phyloP scores from a whole-genome alignment of 2,888 invertebrate genomes.

The Exocentrus adspersus region DNA sequence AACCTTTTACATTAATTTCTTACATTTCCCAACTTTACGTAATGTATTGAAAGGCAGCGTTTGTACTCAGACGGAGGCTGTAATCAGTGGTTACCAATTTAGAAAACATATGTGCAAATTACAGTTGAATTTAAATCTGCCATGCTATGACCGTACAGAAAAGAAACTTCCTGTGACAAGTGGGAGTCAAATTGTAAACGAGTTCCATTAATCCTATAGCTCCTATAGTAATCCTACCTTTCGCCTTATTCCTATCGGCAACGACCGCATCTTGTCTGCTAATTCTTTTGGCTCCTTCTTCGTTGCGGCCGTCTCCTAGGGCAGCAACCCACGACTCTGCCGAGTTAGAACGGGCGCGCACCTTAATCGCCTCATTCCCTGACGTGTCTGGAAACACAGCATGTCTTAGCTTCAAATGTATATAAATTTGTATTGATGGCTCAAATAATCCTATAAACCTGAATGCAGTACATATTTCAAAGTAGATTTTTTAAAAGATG shows the following conservation, averaged over 20 bases:
- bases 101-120: no score
- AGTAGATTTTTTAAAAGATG: no score
- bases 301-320: constrained; percentile 41
- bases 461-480: no score
- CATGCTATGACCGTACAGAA: background rate
- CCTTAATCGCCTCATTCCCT: constrained; percentile 57
- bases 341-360: constrained; percentile 68
- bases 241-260: constrained; percentile 39
- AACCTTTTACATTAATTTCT: no score
- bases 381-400: constrained; percentile 43
- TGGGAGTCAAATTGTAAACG: background rate
- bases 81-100: no score
- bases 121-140: no score
- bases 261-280: constrained; percentile 43
- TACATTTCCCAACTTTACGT: no score
- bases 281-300: constrained; percentile 41
- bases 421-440: no score
- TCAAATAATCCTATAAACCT: no score
- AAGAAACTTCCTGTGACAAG: background rate
- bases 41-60: no score
- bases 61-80: no score
- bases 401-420: no score
- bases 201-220: background rate
- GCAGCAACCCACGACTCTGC: constrained; percentile 64
- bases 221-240: constrained; percentile 32